Evolutionary conservation across 2,888 invertebrate species (phyloP), one percentile per base, ranked within the genome.

Genomic region (Hydraecia micacea): DNA sequence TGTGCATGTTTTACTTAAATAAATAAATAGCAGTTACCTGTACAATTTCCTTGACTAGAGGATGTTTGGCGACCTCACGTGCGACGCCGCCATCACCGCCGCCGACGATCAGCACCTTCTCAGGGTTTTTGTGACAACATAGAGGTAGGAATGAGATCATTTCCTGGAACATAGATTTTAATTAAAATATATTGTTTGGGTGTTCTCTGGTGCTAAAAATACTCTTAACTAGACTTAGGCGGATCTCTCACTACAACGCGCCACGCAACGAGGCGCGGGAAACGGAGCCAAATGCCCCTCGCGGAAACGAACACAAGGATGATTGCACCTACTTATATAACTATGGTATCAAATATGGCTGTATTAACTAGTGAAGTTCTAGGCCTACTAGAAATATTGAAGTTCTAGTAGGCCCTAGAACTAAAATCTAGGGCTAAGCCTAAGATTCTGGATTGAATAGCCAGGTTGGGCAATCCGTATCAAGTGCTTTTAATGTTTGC

Each of bases 71-170:
- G 0, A 99, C 99, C 94, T 99, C 99, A 18, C 99, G 97, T 0
- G 99, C 99, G 8, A 99, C 99, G 1, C 99, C 99, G 0, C 99
- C 99, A 95, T 99, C 99, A 0, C 99, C 99, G 0, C 99, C 99
- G 0, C 99, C 99, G 36, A 99, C 99, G 86, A 99, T 99, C 55
- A 99, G 97, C 5, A 99, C 99, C 88, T 98, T 98, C 92, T 98
- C 98, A 0, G 99, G 99, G 90, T 98, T 98, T 9, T 98, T 98
- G 95, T 99, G 99, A 87, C 98, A 98, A 93, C 98, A 99, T 2
- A 99, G 95, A 0, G 99, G 99, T 68, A 99, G 95, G 93, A 99
- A 99, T 0, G 99, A 97, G 89, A 99, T 99, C 99, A 99, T 99
- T 97, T 99, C 99, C 96, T 97, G 84, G 93, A 75, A 78, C 39